These are phyloP conservation scores for Phodopus roborovskii DNA, from an alignment of 2,113 vertebrate species.

Conservation along the genomic window DNA sequence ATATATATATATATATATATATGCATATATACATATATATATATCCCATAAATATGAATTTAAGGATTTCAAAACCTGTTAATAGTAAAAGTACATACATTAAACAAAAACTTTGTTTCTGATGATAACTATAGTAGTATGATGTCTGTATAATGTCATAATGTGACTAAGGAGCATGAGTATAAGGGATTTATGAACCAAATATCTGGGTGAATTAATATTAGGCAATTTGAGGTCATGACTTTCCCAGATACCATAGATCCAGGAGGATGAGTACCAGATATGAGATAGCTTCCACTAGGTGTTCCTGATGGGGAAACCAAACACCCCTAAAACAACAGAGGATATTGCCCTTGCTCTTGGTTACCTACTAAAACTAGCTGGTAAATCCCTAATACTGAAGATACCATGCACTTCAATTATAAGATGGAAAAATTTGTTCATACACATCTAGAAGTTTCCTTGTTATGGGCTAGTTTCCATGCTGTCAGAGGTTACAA, in stretches of 20 bases:
- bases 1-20: no score
- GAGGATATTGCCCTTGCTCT: background rate
- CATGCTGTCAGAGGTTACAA: background rate
- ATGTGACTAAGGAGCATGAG: background rate
- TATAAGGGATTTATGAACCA: background rate
- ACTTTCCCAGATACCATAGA: background rate
- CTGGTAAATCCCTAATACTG: background rate
- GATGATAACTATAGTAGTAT: no score
- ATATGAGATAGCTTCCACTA: background rate
- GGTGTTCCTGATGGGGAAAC: background rate
- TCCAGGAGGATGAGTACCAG: background rate
- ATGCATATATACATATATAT: background rate
- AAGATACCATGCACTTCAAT: background rate
- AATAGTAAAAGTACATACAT: background rate
- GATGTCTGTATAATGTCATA: background rate
- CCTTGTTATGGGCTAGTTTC: background rate
- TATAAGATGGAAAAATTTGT: background rate
- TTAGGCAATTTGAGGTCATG: background rate
- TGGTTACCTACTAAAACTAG: background rate
- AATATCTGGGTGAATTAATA: background rate
- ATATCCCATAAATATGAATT: constrained; percentile 7
- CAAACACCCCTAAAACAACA: background rate
- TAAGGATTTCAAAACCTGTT: background rate
- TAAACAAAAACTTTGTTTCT: background rate
- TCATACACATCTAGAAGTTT: background rate